Conservation (phyloP, 2,113 vertebrate genomes). For the Muntiacus muntjak region DNA sequence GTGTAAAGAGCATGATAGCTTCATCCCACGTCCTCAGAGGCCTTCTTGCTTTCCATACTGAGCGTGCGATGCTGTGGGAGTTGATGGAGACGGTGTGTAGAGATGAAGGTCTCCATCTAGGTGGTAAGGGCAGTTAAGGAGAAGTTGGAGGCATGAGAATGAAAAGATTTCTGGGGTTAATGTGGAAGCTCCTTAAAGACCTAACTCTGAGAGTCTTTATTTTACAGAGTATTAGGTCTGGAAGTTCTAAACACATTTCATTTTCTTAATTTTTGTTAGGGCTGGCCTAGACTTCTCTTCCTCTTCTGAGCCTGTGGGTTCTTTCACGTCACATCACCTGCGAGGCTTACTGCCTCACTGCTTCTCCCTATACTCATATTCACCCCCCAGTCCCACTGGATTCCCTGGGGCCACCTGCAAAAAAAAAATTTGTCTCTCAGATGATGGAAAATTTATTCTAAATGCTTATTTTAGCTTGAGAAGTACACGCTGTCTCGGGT, state of each 20-base stretch:
- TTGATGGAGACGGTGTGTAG: rapidly evolving
- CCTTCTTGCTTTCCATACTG: neutral
- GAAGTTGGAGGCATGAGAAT: neutral
- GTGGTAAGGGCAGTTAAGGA: neutral
- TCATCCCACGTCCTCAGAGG: neutral
- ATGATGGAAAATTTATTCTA: constrained; percentile 52
- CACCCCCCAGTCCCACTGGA: neutral
- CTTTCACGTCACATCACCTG: neutral
- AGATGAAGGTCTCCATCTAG: neutral
- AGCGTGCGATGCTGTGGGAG: neutral
- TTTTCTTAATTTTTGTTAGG: neutral
- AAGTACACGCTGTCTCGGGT: neutral
- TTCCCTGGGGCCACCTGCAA: constrained; percentile 33
- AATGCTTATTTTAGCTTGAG: constrained; percentile 35
- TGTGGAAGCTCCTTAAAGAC: neutral
- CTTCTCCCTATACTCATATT: neutral
- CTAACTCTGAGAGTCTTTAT: neutral
- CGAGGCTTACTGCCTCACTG: constrained; percentile 41
- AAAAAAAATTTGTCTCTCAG: neutral
- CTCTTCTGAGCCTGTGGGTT: constrained; percentile 32
- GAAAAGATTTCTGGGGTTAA: neutral
- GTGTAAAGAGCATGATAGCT: neutral
- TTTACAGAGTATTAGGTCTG: neutral
- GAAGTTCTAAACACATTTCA: neutral
- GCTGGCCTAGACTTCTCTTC: neutral